A percentile compares a stretch with the other conserved stretches of the same genome.
Evolutionary conservation across 1,140 invertebrate genomes (phyloP).

Genomic region (Melitaea cinxia): DNA sequence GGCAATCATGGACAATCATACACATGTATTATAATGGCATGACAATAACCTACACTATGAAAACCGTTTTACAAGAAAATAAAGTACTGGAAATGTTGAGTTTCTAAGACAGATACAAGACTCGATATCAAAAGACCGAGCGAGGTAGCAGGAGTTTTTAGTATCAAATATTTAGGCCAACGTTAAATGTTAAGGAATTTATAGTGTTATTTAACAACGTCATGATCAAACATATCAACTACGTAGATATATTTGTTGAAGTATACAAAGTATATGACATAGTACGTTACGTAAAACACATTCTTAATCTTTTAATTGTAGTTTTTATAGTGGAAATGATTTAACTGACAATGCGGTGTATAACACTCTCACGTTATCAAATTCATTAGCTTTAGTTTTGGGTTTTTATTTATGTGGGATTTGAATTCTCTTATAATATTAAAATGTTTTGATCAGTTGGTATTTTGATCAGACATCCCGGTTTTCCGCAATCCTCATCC

Average conservation of each 20-base stretch:
- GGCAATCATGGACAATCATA: no score
- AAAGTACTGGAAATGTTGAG: no score
- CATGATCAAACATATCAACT: neutral
- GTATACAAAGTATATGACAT: neutral
- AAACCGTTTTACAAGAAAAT: no score
- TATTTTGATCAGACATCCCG: no score
- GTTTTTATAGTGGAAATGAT: neutral
- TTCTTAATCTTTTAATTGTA: neutral
- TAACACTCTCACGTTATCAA: neutral
- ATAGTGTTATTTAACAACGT: constrained; percentile 18
- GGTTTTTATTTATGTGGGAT: no score
- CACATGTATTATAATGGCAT: no score
- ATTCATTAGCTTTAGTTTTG: neutral
- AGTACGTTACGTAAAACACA: neutral
- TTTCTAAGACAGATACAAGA: no score
- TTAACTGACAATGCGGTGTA: neutral
- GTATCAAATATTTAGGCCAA: constrained; percentile 47
- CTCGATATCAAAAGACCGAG: no score
- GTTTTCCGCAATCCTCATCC: no score
- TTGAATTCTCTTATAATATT: no score
- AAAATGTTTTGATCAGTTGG: no score
- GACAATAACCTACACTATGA: no score
- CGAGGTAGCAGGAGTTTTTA: neutral
- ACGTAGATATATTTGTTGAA: neutral
- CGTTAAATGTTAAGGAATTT: constrained; percentile 39